Percentiles rank a stretch among this genome's conserved stretches.
These are phyloP conservation scores for Diadegma fenestrale DNA, from an alignment of 2,888 invertebrate genomes.

Conservation along the genomic window DNA sequence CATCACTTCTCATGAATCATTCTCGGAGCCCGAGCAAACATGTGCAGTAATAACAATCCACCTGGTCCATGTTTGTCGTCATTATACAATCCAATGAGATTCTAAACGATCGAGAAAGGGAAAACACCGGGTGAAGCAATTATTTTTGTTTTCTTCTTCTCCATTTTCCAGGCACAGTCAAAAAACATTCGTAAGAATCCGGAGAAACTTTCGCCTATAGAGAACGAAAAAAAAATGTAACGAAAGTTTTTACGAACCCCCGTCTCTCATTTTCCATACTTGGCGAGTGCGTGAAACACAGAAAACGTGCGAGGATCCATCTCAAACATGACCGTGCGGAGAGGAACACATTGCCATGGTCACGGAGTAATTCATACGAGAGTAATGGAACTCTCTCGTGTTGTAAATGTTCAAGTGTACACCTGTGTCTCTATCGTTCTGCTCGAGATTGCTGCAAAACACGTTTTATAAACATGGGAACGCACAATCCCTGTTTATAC, in stretches of 20 bases:
- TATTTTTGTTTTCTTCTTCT: neutral
- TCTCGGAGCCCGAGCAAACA: neutral
- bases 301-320: neutral
- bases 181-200: neutral
- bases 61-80: neutral
- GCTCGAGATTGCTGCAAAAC: constrained; percentile 12
- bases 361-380: constrained; percentile 46
- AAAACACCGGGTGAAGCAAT: neutral
- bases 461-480: neutral
- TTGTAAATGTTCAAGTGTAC: constrained; percentile 29
- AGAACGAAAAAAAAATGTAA: neutral
- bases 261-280: neutral
- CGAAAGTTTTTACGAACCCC: neutral
- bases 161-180: neutral
- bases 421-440: constrained; percentile 15
- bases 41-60: neutral
- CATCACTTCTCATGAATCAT: neutral
- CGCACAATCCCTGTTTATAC: constrained; percentile 14
- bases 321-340: neutral
- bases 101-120: neutral
- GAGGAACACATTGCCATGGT: neutral
- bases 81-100: neutral
- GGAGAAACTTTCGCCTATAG: neutral
- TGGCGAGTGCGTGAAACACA: constrained; percentile 30
- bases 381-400: constrained; percentile 49